These are phyloP conservation scores for Colossoma macropomum DNA, from an alignment of 2,113 vertebrate genomes.

Conservation along the genomic window DNA sequence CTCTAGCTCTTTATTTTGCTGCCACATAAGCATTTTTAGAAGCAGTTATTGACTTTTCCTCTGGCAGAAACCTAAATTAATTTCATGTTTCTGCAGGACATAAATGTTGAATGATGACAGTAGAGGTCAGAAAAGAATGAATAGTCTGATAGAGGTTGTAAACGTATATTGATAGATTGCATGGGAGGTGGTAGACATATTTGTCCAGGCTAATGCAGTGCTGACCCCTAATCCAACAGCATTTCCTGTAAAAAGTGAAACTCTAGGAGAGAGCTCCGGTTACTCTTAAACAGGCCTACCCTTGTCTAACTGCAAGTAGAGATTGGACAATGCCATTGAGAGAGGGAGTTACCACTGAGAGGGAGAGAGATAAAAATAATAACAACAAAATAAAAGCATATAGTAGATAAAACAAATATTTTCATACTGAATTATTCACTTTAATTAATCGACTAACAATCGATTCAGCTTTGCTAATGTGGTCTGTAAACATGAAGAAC, in stretches of 20 bases:
- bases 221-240: neutral
- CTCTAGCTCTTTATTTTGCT: neutral
- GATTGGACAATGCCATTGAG: too few relatives aligned
- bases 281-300: neutral
- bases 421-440: too few relatives aligned
- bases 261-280: neutral
- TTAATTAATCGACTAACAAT: too few relatives aligned
- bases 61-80: neutral
- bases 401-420: too few relatives aligned
- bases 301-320: too few relatives aligned
- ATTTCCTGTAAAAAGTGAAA: neutral
- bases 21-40: neutral
- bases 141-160: constrained; percentile 15
- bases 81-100: constrained; percentile 1
- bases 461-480: too few relatives aligned
- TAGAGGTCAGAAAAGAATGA: neutral
- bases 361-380: too few relatives aligned
- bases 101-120: constrained; percentile 33
- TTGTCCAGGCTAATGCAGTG: constrained; percentile 10
- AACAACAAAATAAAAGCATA: too few relatives aligned
- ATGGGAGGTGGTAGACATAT: neutral
- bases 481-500: too few relatives aligned
- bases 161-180: neutral
- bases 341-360: too few relatives aligned
- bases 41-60: constrained; percentile 39